Evolutionary conservation across 2,797 vertebrate genomes (phyloP).

Genomic region (Eulemur mongoz): DNA sequence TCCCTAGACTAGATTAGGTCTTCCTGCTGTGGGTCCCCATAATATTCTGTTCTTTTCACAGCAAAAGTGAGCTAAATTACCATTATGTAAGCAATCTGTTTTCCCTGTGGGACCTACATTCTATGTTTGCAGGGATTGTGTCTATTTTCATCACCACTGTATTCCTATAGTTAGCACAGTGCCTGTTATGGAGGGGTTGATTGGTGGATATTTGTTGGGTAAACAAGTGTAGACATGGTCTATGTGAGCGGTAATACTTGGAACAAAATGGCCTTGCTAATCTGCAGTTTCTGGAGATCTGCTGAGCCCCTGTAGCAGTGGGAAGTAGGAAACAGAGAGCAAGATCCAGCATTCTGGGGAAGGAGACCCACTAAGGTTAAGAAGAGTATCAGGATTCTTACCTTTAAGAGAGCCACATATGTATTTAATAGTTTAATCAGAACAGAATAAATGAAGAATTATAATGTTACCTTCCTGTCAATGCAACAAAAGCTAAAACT

Average conservation of each 20-base stretch:
- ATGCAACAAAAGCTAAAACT: neutral
- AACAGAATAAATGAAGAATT: neutral
- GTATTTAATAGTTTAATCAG: neutral
- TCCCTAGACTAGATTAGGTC: neutral
- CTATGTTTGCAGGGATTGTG: neutral
- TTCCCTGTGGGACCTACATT: neutral
- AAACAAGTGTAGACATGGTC: neutral
- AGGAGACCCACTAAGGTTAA: no score
- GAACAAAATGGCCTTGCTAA: neutral
- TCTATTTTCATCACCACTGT: neutral
- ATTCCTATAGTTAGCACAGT: neutral
- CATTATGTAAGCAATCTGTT: neutral
- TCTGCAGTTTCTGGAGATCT: neutral
- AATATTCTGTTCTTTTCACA: neutral
- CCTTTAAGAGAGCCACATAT: fast-evolving
- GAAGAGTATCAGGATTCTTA: neutral
- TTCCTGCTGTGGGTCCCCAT: neutral
- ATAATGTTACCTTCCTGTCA: neutral
- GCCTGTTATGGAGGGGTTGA: neutral
- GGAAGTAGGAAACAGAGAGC: neutral
- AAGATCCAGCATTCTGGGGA: neutral
- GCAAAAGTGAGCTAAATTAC: neutral
- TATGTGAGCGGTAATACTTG: neutral
- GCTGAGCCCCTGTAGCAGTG: neutral
- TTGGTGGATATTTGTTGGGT: neutral